Percentiles rank a stretch among this genome's conserved stretches.
Evolutionary conservation across 2,888 invertebrate genomes (phyloP).

Genomic region (Hololepta plana): DNA sequence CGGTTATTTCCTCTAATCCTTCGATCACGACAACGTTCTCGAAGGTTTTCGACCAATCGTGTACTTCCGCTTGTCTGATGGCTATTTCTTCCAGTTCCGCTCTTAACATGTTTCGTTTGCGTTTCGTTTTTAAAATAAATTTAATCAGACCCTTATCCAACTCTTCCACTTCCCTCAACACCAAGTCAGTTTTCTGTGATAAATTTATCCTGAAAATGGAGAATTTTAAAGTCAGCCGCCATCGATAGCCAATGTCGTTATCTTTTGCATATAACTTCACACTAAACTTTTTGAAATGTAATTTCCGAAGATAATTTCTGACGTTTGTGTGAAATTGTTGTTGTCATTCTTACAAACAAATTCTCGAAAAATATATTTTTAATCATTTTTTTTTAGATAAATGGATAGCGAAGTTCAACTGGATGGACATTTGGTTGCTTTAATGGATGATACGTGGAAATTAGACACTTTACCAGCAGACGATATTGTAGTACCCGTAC

Average conservation of each 20-base stretch:
- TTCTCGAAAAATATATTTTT: too few species aligned
- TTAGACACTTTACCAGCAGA: constrained; percentile 68
- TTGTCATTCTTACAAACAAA: too few species aligned
- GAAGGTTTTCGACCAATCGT: constrained; percentile 30
- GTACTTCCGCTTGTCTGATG: constrained; percentile 30
- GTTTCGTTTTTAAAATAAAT: constrained; percentile 22
- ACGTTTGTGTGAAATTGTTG: too few species aligned
- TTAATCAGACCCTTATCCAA: constrained; percentile 22
- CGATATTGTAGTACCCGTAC: constrained; percentile 67
- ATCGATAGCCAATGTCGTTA: constrained; percentile 5
- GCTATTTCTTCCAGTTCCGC: constrained; percentile 38
- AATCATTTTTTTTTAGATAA: too few species aligned
- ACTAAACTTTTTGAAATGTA: too few species aligned
- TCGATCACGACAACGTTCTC: constrained; percentile 32
- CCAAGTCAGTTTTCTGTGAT: constrained; percentile 32
- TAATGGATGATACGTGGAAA: constrained; percentile 78
- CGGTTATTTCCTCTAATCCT: constrained; percentile 38
- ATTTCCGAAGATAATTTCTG: too few species aligned
- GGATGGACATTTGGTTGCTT: constrained; percentile 57
- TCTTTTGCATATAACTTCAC: constrained; percentile 38
- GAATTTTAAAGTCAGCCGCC: too few species aligned
- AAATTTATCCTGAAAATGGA: constrained; percentile 29
- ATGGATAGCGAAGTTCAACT: constrained; percentile 55
- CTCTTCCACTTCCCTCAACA: constrained; percentile 31
- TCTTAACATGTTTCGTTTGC: constrained; percentile 20